phyloP scores from a whole-genome alignment of 2,113 vertebrate species.

The Bagarius yarrelli region DNA sequence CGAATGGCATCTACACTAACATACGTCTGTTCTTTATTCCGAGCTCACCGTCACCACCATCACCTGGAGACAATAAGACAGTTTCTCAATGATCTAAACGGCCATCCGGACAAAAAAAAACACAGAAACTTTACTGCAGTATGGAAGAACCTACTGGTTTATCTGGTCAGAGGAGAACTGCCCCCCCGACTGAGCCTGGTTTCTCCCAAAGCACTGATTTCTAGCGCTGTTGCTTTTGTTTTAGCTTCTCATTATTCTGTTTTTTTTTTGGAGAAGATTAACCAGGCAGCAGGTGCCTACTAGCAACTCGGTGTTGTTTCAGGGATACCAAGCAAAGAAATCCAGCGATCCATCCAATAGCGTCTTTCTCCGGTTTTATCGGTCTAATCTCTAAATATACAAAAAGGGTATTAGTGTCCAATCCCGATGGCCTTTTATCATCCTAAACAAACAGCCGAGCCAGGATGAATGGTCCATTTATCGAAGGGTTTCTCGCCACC shows the following conservation, averaged over 20 bases:
- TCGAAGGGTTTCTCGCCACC: conserved; percentile 42
- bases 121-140: too few species aligned
- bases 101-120: too few species aligned
- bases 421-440: conserved; percentile 39
- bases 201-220: background rate
- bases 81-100: too few species aligned
- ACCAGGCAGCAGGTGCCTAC: conserved; percentile 34
- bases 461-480: conserved; percentile 44
- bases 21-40: too few species aligned
- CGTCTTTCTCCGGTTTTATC: conserved; percentile 37
- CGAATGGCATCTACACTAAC: too few species aligned
- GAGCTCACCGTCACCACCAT: too few species aligned
- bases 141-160: too few species aligned
- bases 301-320: conserved; percentile 36
- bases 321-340: conserved; percentile 20
- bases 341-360: background rate
- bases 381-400: conserved; percentile 29
- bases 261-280: conserved; percentile 14
- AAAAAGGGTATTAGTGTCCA: conserved; percentile 36
- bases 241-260: conserved; percentile 13
- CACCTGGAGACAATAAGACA: too few species aligned
- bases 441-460: conserved; percentile 37
- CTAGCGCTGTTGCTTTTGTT: background rate
- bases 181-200: too few species aligned
- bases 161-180: too few species aligned